Conservation (phyloP, 2,797 vertebrate genomes). For the Peromyscus eremicus region DNA sequence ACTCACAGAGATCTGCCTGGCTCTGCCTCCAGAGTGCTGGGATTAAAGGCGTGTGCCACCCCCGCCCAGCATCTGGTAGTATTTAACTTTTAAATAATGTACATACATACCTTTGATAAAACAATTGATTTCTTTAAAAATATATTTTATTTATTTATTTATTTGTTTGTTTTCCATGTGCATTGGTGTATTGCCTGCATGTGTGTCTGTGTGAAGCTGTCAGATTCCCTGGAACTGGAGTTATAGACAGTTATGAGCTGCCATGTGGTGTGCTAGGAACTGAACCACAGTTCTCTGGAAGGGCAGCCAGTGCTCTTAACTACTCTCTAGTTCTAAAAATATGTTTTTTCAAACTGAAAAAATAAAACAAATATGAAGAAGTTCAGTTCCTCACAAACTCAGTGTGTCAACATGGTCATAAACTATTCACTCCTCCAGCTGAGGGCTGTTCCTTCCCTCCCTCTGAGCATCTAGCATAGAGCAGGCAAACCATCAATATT, state of each 20-base stretch:
- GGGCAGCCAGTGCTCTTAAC: background rate
- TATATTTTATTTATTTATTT: background rate
- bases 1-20: background rate
- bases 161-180: background rate
- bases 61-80: too few relatives aligned
- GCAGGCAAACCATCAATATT: background rate
- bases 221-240: background rate
- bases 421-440: background rate
- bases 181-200: background rate
- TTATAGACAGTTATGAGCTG: background rate
- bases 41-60: background rate
- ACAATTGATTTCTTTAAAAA: background rate
- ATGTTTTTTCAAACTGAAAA: conserved; percentile 46
- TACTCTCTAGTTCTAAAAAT: background rate
- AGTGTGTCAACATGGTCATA: background rate
- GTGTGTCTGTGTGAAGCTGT: background rate
- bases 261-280: background rate
- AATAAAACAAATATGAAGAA: conserved; percentile 37
- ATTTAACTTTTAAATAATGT: background rate
- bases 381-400: conserved; percentile 8
- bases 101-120: background rate
- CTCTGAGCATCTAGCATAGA: background rate
- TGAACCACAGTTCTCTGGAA: background rate
- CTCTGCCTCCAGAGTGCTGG: background rate
- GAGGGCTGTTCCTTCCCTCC: background rate